These are phyloP conservation scores for Vidua macroura DNA, from an alignment of 2,113 vertebrate genomes.

Conservation along the genomic window DNA sequence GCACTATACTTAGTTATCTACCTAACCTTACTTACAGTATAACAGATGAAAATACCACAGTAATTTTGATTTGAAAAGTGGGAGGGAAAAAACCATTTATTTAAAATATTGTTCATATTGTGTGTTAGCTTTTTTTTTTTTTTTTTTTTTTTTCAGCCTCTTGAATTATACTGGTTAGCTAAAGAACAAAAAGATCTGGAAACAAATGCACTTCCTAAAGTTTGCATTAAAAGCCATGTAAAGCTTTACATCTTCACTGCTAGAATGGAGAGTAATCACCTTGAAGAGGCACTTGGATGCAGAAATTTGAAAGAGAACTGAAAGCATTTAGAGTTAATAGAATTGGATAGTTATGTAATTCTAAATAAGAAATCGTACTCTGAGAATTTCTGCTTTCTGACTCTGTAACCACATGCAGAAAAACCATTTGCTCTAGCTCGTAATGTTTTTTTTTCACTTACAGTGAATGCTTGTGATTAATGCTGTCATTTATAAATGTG, in stretches of 20 bases:
- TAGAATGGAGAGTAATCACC: not conserved
- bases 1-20: not conserved
- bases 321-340: not conserved
- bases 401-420: not conserved
- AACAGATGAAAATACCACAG: not conserved
- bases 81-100: not conserved
- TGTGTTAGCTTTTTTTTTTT: not conserved
- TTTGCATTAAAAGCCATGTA: not conserved
- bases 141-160: not conserved
- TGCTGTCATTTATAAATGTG: not conserved
- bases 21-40: not conserved
- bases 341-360: not conserved
- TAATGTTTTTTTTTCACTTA: not conserved
- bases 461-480: not conserved
- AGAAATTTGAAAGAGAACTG: not conserved
- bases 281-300: not conserved
- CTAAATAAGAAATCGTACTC: not conserved
- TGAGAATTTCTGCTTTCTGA: conserved; percentile 5
- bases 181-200: not conserved
- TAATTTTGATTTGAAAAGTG: not conserved
- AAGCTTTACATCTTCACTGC: not conserved
- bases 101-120: not conserved
- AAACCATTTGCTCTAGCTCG: not conserved
- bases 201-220: not conserved
- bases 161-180: not conserved